Evolutionary conservation across 2,888 invertebrate genomes (phyloP).

Genomic region (Tipula unca): DNA sequence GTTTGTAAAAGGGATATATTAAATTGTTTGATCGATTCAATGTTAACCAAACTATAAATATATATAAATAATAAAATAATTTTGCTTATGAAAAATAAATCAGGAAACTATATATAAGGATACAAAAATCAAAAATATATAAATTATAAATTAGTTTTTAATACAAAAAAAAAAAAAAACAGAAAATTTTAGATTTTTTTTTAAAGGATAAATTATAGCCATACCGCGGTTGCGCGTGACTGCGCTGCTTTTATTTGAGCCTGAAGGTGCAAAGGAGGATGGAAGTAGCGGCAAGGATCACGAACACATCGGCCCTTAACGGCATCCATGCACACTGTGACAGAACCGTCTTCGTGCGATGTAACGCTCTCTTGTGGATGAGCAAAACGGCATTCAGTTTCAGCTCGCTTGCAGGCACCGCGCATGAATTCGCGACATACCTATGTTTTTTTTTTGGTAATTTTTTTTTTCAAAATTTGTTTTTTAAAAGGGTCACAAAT

Average conservation of each 20-base stretch:
- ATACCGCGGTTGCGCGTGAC: slow-evolving; percentile 85
- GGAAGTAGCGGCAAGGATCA: slow-evolving; percentile 99
- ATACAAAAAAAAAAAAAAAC: not conserved
- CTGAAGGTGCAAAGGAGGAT: slow-evolving; percentile 99
- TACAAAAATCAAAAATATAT: not conserved
- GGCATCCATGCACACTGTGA: slow-evolving; percentile 99
- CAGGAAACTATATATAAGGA: not conserved
- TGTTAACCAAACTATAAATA: not conserved
- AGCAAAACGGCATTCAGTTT: slow-evolving; percentile 97
- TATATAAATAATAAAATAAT: not conserved
- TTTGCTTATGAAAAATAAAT: not conserved
- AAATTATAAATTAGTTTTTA: not conserved
- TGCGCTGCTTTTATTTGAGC: slow-evolving; percentile 97
- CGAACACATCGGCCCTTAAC: slow-evolving; percentile 98
- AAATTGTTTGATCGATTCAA: not conserved
- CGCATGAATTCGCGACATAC: slow-evolving; percentile 98
- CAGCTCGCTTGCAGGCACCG: slow-evolving; percentile 96
- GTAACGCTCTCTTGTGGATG: slow-evolving; percentile 95
- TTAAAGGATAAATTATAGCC: slow-evolving; percentile 35
- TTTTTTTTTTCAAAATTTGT: slow-evolving; percentile 23
- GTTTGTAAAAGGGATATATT: not conserved
- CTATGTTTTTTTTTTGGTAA: slow-evolving; percentile 45
- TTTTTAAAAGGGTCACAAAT: slow-evolving; percentile 10
- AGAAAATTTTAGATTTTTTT: slow-evolving; percentile 17
- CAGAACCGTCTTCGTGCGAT: slow-evolving; percentile 96